phyloP scores from a whole-genome alignment of 2,888 invertebrate species.

The Stratiomys singularior region DNA sequence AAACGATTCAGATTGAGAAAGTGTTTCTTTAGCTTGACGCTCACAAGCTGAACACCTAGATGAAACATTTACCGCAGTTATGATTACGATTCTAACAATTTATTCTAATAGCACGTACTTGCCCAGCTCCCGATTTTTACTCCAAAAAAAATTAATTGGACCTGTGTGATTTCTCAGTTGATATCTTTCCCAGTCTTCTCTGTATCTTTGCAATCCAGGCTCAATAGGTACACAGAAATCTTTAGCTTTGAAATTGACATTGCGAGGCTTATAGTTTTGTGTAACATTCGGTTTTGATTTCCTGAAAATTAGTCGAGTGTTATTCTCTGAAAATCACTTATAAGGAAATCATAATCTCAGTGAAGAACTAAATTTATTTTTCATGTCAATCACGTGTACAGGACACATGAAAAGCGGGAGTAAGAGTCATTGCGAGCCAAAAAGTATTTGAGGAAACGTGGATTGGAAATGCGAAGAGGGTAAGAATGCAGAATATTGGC shows the following conservation, averaged over 20 bases:
- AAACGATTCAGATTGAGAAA: not conserved
- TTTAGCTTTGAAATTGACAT: not conserved
- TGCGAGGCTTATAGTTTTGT: not conserved
- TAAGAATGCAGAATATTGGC: no score
- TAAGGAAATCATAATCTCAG: no score
- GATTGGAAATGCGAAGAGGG: no score
- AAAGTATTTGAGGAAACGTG: no score
- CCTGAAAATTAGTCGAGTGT: not conserved
- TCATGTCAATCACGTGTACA: no score
- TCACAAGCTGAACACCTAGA: slow-evolving; percentile 23
- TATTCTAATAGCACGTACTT: slow-evolving; percentile 3
- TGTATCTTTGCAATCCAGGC: slow-evolving; percentile 47
- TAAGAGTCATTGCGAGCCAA: no score
- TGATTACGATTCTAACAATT: not conserved
- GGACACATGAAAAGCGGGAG: no score
- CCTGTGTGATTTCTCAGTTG: slow-evolving; percentile 51
- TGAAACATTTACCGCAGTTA: not conserved
- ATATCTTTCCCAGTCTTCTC: slow-evolving; percentile 50
- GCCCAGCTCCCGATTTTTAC: not conserved
- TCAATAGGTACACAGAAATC: slow-evolving; percentile 37
- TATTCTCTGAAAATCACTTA: not conserved
- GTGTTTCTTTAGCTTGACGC: not conserved
- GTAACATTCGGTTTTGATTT: not conserved
- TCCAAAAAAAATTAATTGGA: slow-evolving; percentile 52
- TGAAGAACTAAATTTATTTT: no score